Evolutionary conservation across 1,140 invertebrate genomes (phyloP).

Genomic region (Trachymyrmex septentrionalis): DNA sequence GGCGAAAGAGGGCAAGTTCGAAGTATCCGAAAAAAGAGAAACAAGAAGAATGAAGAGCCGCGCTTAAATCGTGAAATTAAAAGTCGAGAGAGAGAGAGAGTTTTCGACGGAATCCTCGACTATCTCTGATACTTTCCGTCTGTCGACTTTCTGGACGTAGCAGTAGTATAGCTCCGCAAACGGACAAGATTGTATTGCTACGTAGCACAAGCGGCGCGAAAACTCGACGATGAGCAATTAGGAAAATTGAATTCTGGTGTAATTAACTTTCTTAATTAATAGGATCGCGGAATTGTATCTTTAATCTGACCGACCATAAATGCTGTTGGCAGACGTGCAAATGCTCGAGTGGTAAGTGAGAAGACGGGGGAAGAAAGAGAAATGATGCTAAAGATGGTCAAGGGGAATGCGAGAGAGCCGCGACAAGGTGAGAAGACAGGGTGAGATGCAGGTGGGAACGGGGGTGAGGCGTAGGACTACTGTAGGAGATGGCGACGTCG

Average conservation of each 20-base stretch:
- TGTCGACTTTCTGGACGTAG: slow-evolving; percentile 9
- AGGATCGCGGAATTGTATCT: slow-evolving; percentile 80
- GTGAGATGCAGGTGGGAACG: slow-evolving; percentile 19
- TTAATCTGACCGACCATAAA: slow-evolving; percentile 76
- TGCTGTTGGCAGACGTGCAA: slow-evolving; percentile 68
- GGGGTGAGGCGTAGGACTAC: slow-evolving; percentile 53
- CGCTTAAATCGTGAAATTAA: slow-evolving; percentile 62
- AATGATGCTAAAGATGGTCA: neutral
- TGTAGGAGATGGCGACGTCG: slow-evolving; percentile 60
- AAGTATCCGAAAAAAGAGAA: slow-evolving; percentile 25
- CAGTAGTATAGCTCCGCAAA: slow-evolving; percentile 33
- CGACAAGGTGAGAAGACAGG: neutral
- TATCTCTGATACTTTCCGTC: neutral
- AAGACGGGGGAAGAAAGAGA: neutral
- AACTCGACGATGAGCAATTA: slow-evolving; percentile 79
- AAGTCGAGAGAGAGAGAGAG: slow-evolving; percentile 30
- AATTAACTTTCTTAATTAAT: slow-evolving; percentile 83
- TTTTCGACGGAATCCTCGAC: slow-evolving; percentile 33
- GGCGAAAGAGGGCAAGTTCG: no score
- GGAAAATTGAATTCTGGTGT: slow-evolving; percentile 79
- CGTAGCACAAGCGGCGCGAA: slow-evolving; percentile 40
- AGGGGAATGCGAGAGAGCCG: slow-evolving; percentile 18
- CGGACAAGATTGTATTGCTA: slow-evolving; percentile 44
- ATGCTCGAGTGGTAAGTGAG: neutral
- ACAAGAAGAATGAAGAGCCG: neutral